Conservation (phyloP, 2,113 vertebrate species). For the Paracanthobrama guichenoti region DNA sequence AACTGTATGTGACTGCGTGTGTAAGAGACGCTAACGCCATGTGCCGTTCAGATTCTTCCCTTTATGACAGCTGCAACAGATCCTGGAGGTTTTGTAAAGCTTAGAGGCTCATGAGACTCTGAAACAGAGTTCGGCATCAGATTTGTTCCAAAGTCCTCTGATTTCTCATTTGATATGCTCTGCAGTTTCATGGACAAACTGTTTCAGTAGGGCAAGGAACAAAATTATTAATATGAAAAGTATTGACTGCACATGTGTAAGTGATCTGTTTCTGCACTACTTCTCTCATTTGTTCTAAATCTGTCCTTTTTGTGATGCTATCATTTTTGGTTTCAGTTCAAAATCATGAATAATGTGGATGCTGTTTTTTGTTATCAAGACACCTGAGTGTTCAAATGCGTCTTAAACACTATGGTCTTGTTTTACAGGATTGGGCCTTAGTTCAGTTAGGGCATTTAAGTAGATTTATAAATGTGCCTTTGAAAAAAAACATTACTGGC, state of each 20-base stretch:
- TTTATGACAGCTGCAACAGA: slow-evolving; percentile 24
- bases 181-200: slow-evolving; percentile 9
- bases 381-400: not conserved
- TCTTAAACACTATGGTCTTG: not conserved
- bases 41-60: not conserved
- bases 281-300: slow-evolving; percentile 12
- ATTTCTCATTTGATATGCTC: not conserved
- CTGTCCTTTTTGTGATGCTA: not conserved
- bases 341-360: not conserved
- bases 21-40: not conserved
- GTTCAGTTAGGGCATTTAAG: too few relatives aligned
- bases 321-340: slow-evolving; percentile 5
- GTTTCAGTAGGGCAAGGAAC: not conserved
- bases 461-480: too few relatives aligned
- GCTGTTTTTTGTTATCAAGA: not conserved
- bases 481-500: too few relatives aligned
- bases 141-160: not conserved
- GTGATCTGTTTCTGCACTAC: not conserved
- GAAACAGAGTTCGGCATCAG: not conserved
- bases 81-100: not conserved
- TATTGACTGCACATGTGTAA: not conserved
- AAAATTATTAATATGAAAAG: not conserved
- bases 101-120: not conserved
- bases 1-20: not conserved
- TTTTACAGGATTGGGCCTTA: too few relatives aligned